Percentiles rank a stretch among this genome's conserved stretches.
phyloP scores from a whole-genome alignment of 2,797 vertebrate genomes.

The Otus scops region DNA sequence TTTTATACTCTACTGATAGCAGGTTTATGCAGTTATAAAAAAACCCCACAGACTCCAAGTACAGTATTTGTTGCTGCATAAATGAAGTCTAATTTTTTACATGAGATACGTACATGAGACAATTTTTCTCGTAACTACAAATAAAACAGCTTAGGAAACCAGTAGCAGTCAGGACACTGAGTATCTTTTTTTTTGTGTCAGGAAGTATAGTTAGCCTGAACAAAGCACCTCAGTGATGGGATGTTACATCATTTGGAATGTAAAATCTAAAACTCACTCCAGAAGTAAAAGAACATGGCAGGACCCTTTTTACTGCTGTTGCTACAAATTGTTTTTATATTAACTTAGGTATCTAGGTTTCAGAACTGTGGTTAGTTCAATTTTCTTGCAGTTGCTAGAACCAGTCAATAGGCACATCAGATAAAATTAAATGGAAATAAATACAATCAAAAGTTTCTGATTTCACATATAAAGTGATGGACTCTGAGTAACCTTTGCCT shows the following conservation, averaged over 20 bases:
- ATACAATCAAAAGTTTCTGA: background rate
- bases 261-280: background rate
- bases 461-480: background rate
- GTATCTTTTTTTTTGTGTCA: background rate
- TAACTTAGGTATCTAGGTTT: background rate
- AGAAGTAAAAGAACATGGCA: background rate
- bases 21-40: background rate
- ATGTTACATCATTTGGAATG: background rate
- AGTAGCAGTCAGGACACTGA: background rate
- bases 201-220: background rate
- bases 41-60: background rate
- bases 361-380: background rate
- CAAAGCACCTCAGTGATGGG: accelerated
- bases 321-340: background rate
- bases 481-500: background rate
- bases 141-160: background rate
- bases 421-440: background rate
- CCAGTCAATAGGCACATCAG: background rate
- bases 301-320: background rate
- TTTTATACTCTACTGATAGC: background rate
- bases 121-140: background rate
- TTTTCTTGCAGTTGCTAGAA: background rate
- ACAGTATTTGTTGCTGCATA: background rate
- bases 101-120: background rate
- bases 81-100: background rate